Conservation (phyloP, 2,113 vertebrate genomes). For the Gymnobelideus leadbeateri region DNA sequence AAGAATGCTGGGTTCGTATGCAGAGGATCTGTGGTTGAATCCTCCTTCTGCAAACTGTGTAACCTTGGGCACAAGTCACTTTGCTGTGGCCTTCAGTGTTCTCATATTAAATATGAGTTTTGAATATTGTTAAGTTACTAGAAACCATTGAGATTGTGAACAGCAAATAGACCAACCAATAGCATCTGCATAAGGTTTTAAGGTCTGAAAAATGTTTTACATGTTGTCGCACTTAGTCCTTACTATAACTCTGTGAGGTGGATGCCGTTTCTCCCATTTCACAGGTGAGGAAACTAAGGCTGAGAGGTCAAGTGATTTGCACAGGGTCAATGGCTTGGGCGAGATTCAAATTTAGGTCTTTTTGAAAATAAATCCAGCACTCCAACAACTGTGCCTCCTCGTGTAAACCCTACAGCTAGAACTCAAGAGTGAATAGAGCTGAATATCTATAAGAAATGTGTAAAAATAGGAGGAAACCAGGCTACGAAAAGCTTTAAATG, state of each 20-base stretch:
- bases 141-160: neutral
- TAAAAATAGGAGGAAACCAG: neutral
- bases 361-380: neutral
- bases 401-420: neutral
- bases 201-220: too few relatives aligned
- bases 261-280: neutral
- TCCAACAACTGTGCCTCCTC: too few relatives aligned
- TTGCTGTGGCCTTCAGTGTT: neutral
- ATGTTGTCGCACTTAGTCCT: neutral
- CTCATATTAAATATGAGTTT: neutral
- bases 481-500: neutral
- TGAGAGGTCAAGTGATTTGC: neutral
- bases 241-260: neutral
- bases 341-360: neutral
- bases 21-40: neutral
- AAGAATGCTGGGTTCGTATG: neutral
- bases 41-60: neutral
- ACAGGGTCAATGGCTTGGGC: neutral
- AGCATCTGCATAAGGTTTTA: neutral
- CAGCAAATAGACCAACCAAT: neutral
- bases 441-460: neutral
- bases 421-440: neutral
- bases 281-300: neutral
- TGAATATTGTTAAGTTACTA: neutral
- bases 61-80: neutral